Evolutionary conservation across 2,113 vertebrate species (phyloP).

Genomic region (Thermophis baileyi): DNA sequence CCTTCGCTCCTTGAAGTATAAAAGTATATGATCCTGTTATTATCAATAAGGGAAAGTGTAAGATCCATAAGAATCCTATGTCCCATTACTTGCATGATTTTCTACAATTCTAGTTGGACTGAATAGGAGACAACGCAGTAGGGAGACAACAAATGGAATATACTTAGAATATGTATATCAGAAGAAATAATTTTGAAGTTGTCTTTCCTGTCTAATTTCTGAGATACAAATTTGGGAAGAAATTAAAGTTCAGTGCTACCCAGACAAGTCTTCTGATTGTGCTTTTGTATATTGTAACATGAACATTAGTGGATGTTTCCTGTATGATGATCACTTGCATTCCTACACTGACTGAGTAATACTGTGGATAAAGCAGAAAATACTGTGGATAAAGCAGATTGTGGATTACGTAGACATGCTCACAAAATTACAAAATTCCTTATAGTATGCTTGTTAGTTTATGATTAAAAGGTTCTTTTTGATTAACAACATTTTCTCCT

Average conservation of each 20-base stretch:
- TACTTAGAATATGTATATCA: neutral
- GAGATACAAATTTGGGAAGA: neutral
- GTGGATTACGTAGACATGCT: constrained; percentile 1
- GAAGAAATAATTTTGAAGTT: neutral
- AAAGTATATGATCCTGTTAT: neutral
- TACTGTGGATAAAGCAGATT: constrained; percentile 18
- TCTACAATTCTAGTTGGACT: neutral
- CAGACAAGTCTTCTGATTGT: neutral
- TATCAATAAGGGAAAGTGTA: neutral
- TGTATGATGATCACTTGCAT: constrained; percentile 35
- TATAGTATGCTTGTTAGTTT: constrained; percentile 23
- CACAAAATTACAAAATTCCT: constrained; percentile 41
- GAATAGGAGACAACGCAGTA: neutral
- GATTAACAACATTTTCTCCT: neutral
- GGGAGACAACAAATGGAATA: neutral
- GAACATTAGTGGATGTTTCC: constrained; percentile 37
- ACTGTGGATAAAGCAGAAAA: constrained; percentile 41
- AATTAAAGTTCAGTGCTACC: neutral
- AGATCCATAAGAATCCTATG: neutral
- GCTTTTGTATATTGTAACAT: neutral
- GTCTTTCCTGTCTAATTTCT: neutral
- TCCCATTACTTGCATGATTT: neutral
- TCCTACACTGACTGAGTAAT: constrained; percentile 19
- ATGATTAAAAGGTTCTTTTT: neutral
- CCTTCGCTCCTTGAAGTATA: neutral